These are phyloP conservation scores for Dusona sp. DNA, from an alignment of 2,888 invertebrate species.

Conservation along the genomic window DNA sequence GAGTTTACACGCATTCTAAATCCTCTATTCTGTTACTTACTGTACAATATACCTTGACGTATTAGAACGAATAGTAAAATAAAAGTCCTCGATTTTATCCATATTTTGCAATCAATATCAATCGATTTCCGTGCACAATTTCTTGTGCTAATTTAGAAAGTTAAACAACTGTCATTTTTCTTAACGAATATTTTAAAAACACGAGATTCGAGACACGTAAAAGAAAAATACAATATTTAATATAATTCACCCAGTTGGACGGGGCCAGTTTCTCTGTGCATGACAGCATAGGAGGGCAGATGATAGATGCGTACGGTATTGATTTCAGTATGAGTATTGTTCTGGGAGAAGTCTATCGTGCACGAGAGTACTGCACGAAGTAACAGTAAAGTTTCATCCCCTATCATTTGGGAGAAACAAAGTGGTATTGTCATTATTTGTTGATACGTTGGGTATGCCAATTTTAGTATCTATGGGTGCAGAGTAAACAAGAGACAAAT, in stretches of 20 bases:
- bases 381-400: conserved; percentile 56
- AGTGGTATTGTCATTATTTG: conserved; percentile 51
- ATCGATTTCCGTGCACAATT: background rate
- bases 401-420: conserved; percentile 42
- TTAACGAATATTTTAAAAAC: background rate
- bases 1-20: conserved; percentile 70
- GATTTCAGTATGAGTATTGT: conserved; percentile 52
- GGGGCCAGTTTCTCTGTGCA: background rate
- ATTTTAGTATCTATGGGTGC: conserved; percentile 8
- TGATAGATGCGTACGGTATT: conserved; percentile 53
- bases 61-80: background rate
- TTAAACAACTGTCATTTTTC: background rate
- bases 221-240: background rate
- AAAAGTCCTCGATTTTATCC: too few relatives aligned
- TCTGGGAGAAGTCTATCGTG: background rate
- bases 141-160: background rate
- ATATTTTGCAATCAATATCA: background rate
- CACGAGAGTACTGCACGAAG: conserved; percentile 15
- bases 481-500: conserved; percentile 42
- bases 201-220: background rate
- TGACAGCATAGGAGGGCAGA: conserved; percentile 39
- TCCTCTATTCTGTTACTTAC: background rate
- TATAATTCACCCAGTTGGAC: background rate
- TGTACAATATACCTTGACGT: background rate
- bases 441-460: conserved; percentile 27